Percentiles rank a stretch among this genome's conserved stretches.
These are phyloP conservation scores for Cynaeus angustus DNA, from an alignment of 2,888 invertebrate genomes.

Conservation along the genomic window DNA sequence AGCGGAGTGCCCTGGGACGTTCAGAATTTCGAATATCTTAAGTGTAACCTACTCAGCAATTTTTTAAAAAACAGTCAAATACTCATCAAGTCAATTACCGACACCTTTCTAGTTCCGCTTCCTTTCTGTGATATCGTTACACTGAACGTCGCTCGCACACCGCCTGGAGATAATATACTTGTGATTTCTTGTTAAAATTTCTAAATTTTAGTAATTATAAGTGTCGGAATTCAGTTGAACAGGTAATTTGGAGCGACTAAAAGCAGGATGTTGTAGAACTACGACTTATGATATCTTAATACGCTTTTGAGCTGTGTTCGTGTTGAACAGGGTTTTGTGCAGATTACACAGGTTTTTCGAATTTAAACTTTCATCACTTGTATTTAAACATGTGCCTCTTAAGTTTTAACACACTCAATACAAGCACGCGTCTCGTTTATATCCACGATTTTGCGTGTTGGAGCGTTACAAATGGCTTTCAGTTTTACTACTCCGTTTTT, in stretches of 20 bases:
- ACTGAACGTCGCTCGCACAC: conserved; percentile 28
- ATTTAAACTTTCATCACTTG: conserved; percentile 20
- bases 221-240: conserved; percentile 40
- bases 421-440: conserved; percentile 3
- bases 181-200: conserved; percentile 53
- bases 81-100: conserved; percentile 31
- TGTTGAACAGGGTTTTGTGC: conserved; percentile 58
- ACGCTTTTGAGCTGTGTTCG: conserved; percentile 58
- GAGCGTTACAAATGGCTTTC: conserved; percentile 14
- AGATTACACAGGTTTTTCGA: conserved; percentile 46
- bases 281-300: conserved; percentile 52
- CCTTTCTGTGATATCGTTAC: conserved; percentile 19
- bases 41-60: background rate
- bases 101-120: background rate
- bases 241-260: conserved; percentile 28
- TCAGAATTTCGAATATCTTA: conserved; percentile 30
- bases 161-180: conserved; percentile 36
- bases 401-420: conserved; percentile 34
- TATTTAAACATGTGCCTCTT: conserved; percentile 45
- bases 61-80: conserved; percentile 3
- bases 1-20: conserved; percentile 28
- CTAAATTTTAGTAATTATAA: conserved; percentile 50
- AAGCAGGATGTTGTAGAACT: conserved; percentile 44
- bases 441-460: conserved; percentile 1
- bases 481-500: conserved; percentile 17